Percentiles rank a stretch among this genome's conserved stretches.
Evolutionary conservation across 2,797 vertebrate genomes (phyloP).

Genomic region (Parauchenoglanis ngamensis): DNA sequence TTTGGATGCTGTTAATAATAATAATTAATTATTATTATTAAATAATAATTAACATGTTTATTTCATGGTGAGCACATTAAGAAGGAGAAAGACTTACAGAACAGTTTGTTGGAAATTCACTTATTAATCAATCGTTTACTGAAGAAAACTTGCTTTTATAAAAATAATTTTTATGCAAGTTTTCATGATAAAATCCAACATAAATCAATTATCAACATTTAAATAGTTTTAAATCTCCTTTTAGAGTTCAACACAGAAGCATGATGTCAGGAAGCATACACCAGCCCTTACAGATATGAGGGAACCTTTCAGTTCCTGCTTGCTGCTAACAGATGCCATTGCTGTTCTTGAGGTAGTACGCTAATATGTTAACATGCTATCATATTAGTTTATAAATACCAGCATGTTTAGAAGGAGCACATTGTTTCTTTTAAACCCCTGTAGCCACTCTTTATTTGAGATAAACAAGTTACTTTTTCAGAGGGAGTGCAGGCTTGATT

Average conservation of each 20-base stretch:
- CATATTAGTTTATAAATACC: not conserved
- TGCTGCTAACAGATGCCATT: not conserved
- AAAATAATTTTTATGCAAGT: not conserved
- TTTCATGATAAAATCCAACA: not conserved
- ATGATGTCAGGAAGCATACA: not conserved
- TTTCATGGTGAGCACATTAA: not conserved
- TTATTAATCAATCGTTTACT: not conserved
- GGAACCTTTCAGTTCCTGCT: not conserved
- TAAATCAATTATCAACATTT: not conserved
- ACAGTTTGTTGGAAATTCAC: not conserved
- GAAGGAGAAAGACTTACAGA: not conserved
- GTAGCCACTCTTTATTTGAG: not conserved
- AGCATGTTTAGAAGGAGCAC: not conserved
- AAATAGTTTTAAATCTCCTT: not conserved
- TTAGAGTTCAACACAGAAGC: not conserved
- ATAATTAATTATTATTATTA: too few relatives aligned
- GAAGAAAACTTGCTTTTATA: not conserved
- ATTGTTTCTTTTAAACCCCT: not conserved
- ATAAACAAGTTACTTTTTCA: not conserved
- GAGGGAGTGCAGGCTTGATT: not conserved
- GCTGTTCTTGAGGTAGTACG: not conserved
- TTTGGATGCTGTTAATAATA: not conserved
- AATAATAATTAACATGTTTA: not conserved
- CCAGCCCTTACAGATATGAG: not conserved
- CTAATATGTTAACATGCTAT: not conserved